Evolutionary conservation across 2,113 vertebrate genomes (phyloP).

Genomic region (Siniperca knerii): DNA sequence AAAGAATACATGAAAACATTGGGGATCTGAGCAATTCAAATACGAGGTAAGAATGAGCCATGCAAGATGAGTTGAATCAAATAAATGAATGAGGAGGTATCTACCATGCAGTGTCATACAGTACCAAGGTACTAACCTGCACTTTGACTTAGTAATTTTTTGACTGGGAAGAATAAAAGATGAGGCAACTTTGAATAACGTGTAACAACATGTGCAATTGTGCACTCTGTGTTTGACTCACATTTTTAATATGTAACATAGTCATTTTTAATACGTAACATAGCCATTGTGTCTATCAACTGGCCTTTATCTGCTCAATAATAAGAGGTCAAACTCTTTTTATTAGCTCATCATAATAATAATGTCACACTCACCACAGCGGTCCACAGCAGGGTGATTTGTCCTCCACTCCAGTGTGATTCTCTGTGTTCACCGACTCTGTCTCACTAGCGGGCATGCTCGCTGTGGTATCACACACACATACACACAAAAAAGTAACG

Average conservation of each 20-base stretch:
- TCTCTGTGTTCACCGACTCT: conserved; percentile 94
- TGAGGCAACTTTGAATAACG: conserved; percentile 44
- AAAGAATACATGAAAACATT: conserved; percentile 7
- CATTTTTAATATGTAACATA: neutral
- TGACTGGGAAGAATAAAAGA: conserved; percentile 88
- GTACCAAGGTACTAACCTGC: conserved; percentile 91
- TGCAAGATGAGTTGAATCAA: conserved; percentile 45
- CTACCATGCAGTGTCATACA: conserved; percentile 37
- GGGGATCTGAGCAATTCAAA: conserved; percentile 11
- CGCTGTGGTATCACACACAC: conserved; percentile 82
- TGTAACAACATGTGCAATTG: neutral
- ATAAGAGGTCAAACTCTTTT: no score
- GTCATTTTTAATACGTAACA: neutral
- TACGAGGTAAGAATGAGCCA: conserved; percentile 35
- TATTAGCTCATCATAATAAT: neutral
- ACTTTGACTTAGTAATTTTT: conserved; percentile 97
- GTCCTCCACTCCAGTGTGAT: conserved; percentile 89
- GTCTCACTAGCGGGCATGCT: conserved; percentile 96
- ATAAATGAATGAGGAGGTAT: conserved; percentile 12
- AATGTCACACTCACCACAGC: conserved; percentile 89
- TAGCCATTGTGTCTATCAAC: neutral
- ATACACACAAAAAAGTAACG: neutral
- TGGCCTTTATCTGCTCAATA: neutral
- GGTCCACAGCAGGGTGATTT: conserved; percentile 88
- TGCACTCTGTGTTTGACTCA: neutral